Evolutionary conservation across 2,113 vertebrate species (phyloP).

Genomic region (Lepus timidus): DNA sequence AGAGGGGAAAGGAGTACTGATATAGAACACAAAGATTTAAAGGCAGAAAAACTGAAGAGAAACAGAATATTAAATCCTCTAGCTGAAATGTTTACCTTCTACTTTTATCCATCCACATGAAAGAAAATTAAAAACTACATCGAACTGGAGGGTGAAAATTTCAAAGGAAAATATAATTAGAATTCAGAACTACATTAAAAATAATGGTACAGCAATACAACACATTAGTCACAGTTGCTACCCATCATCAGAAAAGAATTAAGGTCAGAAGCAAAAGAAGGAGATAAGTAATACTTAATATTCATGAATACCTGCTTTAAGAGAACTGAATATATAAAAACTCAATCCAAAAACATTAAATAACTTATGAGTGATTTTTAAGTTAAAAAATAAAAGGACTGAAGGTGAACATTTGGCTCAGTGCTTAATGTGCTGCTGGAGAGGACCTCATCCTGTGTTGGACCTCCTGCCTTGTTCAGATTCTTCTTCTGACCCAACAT

Average conservation of each 20-base stretch:
- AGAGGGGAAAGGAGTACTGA: not conserved
- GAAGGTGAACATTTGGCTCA: too few species aligned
- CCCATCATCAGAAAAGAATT: slow-evolving; percentile 64
- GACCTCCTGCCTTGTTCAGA: too few species aligned
- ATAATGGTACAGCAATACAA: slow-evolving; percentile 62
- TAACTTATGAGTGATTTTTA: not conserved
- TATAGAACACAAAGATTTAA: not conserved
- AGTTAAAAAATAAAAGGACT: too few species aligned
- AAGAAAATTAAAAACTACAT: slow-evolving; percentile 63
- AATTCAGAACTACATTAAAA: slow-evolving; percentile 75
- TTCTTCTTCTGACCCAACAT: too few species aligned
- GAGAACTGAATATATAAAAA: slow-evolving; percentile 54
- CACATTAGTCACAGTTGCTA: slow-evolving; percentile 72
- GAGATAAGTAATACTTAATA: slow-evolving; percentile 66
- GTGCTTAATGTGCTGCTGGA: too few species aligned
- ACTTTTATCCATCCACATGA: slow-evolving; percentile 51
- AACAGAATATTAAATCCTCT: slow-evolving; percentile 12
- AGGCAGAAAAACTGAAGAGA: slow-evolving; percentile 9
- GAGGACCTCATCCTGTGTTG: too few species aligned
- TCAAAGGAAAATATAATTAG: slow-evolving; percentile 80
- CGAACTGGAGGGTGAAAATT: slow-evolving; percentile 65
- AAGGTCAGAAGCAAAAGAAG: slow-evolving; percentile 65
- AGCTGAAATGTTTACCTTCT: slow-evolving; percentile 61
- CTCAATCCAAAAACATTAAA: slow-evolving; percentile 21
- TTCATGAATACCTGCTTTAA: slow-evolving; percentile 61